These are phyloP conservation scores for Diogma glabrata DNA, from an alignment of 2,888 invertebrate species.

Conservation along the genomic window DNA sequence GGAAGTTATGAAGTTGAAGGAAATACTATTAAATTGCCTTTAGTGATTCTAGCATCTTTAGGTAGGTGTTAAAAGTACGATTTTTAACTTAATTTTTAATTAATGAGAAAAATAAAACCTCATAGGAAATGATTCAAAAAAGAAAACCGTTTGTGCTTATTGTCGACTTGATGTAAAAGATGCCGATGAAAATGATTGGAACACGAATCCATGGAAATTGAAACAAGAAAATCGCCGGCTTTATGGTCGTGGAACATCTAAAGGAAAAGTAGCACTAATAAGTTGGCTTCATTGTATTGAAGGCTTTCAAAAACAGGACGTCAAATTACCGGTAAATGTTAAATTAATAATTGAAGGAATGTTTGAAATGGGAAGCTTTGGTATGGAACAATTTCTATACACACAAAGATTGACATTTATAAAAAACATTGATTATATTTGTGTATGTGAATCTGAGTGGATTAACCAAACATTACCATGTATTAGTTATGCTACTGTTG, in stretches of 20 bases:
- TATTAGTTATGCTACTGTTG: slow-evolving; percentile 36
- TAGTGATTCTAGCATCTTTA: slow-evolving; percentile 32
- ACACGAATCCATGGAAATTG: slow-evolving; percentile 35
- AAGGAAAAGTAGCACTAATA: slow-evolving; percentile 36
- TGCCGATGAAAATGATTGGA: slow-evolving; percentile 29
- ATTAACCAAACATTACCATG: slow-evolving; percentile 36
- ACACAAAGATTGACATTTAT: slow-evolving; percentile 25
- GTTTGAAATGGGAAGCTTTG: slow-evolving; percentile 31
- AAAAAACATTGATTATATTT: slow-evolving; percentile 30
- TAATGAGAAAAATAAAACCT: neutral
- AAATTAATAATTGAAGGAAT: slow-evolving; percentile 37
- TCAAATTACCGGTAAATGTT: slow-evolving; percentile 36
- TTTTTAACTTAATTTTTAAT: neutral
- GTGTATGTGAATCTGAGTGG: slow-evolving; percentile 37
- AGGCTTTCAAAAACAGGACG: slow-evolving; percentile 28
- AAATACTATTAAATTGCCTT: slow-evolving; percentile 30
- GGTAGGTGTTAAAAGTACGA: neutral
- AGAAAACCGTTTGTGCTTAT: slow-evolving; percentile 36
- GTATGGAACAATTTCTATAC: slow-evolving; percentile 31
- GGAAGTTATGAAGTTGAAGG: slow-evolving; percentile 29
- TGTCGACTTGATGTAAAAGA: slow-evolving; percentile 35
- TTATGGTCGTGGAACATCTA: slow-evolving; percentile 35
- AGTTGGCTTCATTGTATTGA: slow-evolving; percentile 36
- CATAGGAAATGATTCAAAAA: slow-evolving; percentile 23
- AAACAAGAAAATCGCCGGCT: slow-evolving; percentile 27